These are phyloP conservation scores for Pangasius krempfi DNA, from an alignment of 2,797 vertebrate species.

Conservation along the genomic window DNA sequence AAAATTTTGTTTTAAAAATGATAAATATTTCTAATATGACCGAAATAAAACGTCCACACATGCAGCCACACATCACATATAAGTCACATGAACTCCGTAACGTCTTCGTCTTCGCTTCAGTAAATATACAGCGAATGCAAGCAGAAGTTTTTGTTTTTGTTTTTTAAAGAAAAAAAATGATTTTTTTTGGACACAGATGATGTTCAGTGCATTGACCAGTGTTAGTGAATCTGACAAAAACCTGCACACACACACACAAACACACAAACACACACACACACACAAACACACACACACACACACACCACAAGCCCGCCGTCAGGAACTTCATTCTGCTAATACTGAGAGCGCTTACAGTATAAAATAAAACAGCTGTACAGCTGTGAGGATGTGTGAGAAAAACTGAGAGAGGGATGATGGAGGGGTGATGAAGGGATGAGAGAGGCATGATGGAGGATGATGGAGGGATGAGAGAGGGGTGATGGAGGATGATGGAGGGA, in stretches of 20 bases:
- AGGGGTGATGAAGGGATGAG: too few species aligned
- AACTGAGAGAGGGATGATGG: neutral
- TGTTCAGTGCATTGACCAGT: neutral
- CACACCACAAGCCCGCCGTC: neutral
- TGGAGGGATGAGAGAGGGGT: neutral
- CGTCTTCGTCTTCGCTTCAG: neutral
- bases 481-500: neutral
- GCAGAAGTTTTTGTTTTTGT: too few species aligned
- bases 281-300: slow-evolving; percentile 1
- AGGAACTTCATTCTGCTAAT: neutral
- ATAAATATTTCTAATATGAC: neutral
- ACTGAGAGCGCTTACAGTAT: neutral
- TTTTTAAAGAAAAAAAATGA: too few species aligned
- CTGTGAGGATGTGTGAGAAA: neutral
- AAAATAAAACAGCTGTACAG: neutral
- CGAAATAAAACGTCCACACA: neutral
- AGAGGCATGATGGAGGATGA: neutral
- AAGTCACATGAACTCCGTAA: neutral
- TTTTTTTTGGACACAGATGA: neutral
- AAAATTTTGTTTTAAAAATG: neutral
- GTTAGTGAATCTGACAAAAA: neutral
- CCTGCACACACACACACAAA: neutral
- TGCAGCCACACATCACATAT: slow-evolving; percentile 17
- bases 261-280: neutral
- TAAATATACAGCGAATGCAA: neutral